phyloP scores from a whole-genome alignment of 2,113 vertebrate genomes.

The Cnemophilus loriae region DNA sequence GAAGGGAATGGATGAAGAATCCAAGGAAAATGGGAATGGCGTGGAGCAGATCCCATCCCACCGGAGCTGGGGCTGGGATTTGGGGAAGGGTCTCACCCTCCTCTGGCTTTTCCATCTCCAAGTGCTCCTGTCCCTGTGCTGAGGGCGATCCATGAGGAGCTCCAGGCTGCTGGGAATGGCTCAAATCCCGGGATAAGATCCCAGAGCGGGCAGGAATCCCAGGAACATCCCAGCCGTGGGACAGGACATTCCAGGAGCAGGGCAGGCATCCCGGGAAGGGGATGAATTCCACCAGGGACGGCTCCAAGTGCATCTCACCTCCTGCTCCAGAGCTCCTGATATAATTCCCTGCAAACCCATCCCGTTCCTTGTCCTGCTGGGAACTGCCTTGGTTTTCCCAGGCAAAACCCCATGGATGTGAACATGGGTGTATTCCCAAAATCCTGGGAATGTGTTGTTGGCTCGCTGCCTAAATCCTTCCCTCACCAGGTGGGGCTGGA shows the following conservation, averaged over 20 bases:
- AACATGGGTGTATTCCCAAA: fast-evolving
- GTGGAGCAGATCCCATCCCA: neutral
- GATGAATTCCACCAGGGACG: neutral
- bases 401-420: neutral
- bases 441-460: neutral
- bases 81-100: neutral
- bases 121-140: neutral
- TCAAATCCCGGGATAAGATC: neutral
- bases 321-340: neutral
- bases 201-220: neutral
- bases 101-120: neutral
- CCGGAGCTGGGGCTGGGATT: fast-evolving
- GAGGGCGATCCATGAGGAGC: neutral
- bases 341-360: neutral
- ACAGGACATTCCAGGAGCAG: neutral
- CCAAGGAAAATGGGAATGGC: neutral
- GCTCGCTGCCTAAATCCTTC: neutral
- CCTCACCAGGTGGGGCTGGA: neutral
- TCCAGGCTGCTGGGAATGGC: neutral
- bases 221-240: neutral
- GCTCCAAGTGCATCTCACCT: neutral
- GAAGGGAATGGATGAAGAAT: neutral
- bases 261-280: too few species aligned
- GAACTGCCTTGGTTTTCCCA: neutral
- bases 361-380: neutral